Evolutionary conservation across 1,140 invertebrate genomes (phyloP), one percentile per base, ranked within the genome.

Genomic region (Matsumurasca onukii): DNA sequence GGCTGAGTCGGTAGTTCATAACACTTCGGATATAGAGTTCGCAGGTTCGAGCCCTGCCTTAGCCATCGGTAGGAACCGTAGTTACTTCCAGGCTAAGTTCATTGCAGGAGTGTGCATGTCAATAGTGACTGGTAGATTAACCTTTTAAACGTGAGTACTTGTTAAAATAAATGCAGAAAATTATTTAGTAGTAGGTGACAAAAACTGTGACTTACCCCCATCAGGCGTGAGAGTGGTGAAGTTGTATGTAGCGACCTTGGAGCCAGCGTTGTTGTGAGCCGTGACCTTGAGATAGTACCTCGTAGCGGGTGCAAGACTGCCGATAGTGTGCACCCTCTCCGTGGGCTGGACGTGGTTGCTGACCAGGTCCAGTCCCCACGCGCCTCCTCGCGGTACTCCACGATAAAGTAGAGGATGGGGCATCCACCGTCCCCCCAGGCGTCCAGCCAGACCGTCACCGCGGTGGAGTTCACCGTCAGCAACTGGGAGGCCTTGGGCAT

Each of bases 231-330:
- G 84, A 2, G 92, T 94, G 31, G 90, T 90, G 78, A 93, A 91
- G 80, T 93, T 91, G 76, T 97, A 95, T n/a, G 92, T 82, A 0
- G 90, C 91, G 48, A 90, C 87, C 0, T 92, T 93, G 55, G 90
- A 91, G 0, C 96, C 96, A 0, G 95, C 95, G 78, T 95, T 94
- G 78, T 97, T 98, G 79, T 93, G 89, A 0, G 95, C 95, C 0
- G 91, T 92, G 59, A 97, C 90, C 70, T 88, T 86, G 31, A 98
- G 84, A 71, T 91, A 88, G 78, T 98, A 97, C 75, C 89, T 89
- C 0, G 91, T 93, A n/a, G 88, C 91, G 0, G 94, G 89, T 34
- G 86, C 85, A 15, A 98, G 81, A 68, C 94, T 92, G 34, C 86
- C 82, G 48, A 95, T 85, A 67, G 89, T 91, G 76, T 90, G 92